A percentile compares a stretch with the other conserved stretches of the same genome.
Evolutionary conservation across 2,113 vertebrate species (phyloP).

Genomic region (Stegostoma tigrinum): DNA sequence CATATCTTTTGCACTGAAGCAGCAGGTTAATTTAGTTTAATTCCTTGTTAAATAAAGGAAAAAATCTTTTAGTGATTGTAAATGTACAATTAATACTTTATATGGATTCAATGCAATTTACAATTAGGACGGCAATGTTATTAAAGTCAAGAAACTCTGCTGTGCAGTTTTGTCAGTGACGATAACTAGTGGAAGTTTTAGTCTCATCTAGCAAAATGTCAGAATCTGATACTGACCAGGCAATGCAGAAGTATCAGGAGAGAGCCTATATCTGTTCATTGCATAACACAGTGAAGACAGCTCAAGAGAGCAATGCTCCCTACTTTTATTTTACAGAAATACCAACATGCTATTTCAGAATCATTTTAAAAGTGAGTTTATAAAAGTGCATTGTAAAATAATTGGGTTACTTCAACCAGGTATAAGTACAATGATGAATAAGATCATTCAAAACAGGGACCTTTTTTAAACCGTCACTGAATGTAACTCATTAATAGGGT

Average conservation of each 20-base stretch:
- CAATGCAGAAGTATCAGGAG: not conserved
- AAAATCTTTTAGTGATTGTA: not conserved
- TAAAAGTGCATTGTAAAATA: not conserved
- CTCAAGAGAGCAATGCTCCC: not conserved
- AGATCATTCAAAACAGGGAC: not conserved
- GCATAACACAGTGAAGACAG: too few species aligned
- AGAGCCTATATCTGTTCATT: not conserved
- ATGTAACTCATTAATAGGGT: not conserved
- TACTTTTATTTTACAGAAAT: not conserved
- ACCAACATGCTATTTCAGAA: not conserved
- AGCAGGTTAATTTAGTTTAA: conserved; percentile 11
- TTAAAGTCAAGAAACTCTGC: not conserved
- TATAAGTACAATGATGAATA: not conserved
- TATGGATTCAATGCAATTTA: not conserved
- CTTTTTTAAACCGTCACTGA: not conserved
- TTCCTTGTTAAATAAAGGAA: not conserved
- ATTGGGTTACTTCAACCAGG: not conserved
- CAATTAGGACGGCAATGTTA: not conserved
- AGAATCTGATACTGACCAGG: not conserved
- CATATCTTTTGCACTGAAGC: not conserved
- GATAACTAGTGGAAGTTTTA: not conserved
- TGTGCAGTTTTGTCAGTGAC: not conserved
- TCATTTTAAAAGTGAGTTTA: not conserved
- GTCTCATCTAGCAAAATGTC: not conserved
- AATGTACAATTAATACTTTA: not conserved